Conservation (phyloP, 2,113 vertebrate species). For the Pollachius pollachius region DNA sequence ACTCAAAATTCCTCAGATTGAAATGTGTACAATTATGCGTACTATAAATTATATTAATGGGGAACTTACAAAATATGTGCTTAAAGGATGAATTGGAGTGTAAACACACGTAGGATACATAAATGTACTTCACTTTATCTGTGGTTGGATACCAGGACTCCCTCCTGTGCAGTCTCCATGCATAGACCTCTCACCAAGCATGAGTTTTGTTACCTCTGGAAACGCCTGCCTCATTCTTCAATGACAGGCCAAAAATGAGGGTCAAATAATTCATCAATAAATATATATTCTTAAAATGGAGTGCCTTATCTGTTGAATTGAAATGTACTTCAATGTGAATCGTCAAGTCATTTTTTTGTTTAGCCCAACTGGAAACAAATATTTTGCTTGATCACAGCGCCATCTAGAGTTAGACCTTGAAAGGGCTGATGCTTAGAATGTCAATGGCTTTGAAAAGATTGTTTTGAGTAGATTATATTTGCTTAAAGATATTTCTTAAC, state of each 20-base stretch:
- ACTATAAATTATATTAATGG: too few species aligned
- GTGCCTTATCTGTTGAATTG: conserved; percentile 20
- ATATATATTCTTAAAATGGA: conserved; percentile 59
- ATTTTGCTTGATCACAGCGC: not conserved
- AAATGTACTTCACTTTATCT: too few species aligned
- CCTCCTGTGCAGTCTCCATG: conserved; percentile 37
- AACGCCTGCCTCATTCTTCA: conserved; percentile 42
- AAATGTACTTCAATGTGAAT: not conserved
- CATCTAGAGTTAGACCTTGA: not conserved
- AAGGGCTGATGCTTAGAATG: too few species aligned
- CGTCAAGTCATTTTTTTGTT: not conserved
- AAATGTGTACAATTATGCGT: too few species aligned
- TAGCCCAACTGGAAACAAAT: too few species aligned
- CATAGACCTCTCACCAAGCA: conserved; percentile 59
- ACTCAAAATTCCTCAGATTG: too few species aligned
- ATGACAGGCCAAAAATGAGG: conserved; percentile 44
- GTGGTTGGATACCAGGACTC: not conserved
- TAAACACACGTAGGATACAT: too few species aligned
- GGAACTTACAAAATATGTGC: too few species aligned
- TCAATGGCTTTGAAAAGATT: too few species aligned
- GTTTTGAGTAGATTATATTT: too few species aligned
- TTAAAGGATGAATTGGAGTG: too few species aligned
- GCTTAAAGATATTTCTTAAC: too few species aligned
- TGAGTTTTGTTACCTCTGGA: conserved; percentile 60
- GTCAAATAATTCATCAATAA: conserved; percentile 61